Base-by-base conservation (phyloP, 1,140 invertebrate species). In the Habropoda laboriosa region DNA sequence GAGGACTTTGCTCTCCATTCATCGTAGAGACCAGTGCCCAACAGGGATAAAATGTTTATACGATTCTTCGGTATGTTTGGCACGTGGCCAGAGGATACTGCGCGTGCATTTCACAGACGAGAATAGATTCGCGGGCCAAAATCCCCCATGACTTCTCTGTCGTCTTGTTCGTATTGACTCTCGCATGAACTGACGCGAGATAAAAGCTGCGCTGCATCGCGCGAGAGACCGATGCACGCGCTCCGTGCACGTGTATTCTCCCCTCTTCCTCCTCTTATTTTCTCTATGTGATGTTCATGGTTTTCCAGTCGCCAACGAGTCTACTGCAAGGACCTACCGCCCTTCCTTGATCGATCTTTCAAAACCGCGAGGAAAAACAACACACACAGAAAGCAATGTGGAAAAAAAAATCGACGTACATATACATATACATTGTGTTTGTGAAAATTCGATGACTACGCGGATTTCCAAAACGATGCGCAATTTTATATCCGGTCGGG, bases 21-120 rank as follows among this genome's bases (percentile, higher is more conserved):
- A 89, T 88, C 84, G 87, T 79, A 67, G 81, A 90, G 80, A 51
- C 68, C 53, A 79, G 40, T 74, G 80, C 88, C 88, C 77, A 90
- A 91, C 85, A 89, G 86, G 89, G 88, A 86, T 82, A 87, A 90
- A 92, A 91, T 90, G 91, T 92, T 92, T 91, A 90, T 90, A 88
- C 58, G 81, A 73, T 74, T 85, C 58, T 63, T 71, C 80, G 88
- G 87, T 86, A 89, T 86, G 85, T 51, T 90, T 92, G 92, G 91
- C 88, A 71, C 53, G 7, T 24, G 73, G 88, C 92, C 91, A 93
- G 87, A 82, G 74, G 82, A 92, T 92, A 92, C 91, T 93, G 89
- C 92, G 91, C 89, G 87, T 92, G 89, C 85, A 89, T 90, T 87
- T 91, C 74, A 79, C 42, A 55, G 80, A 87, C 89, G 72, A 90